These are phyloP conservation scores for Pimephales promelas DNA, from an alignment of 2,113 vertebrate species.

Conservation along the genomic window DNA sequence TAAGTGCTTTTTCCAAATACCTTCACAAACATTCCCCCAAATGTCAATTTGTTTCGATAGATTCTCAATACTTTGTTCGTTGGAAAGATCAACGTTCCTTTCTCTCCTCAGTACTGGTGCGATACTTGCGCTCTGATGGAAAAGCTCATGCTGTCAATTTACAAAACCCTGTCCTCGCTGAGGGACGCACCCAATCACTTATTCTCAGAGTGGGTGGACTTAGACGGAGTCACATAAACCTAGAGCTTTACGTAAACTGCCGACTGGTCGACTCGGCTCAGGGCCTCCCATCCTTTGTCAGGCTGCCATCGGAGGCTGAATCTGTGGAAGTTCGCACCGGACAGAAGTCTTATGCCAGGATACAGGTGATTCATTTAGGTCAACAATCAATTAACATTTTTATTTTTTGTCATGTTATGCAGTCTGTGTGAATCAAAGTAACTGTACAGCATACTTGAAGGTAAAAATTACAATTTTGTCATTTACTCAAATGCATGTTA, in stretches of 20 bases:
- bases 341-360: conserved; percentile 79
- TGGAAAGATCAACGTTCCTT: too few relatives aligned
- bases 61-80: background rate
- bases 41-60: background rate
- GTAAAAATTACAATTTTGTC: background rate
- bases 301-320: conserved; percentile 74
- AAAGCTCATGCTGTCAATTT: conserved; percentile 83
- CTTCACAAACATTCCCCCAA: background rate
- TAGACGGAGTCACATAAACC: conserved; percentile 68
- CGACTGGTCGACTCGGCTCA: conserved; percentile 79
- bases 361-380: conserved; percentile 74
- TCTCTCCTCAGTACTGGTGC: conserved; percentile 76
- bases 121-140: conserved; percentile 83
- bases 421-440: background rate
- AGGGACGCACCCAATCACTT: conserved; percentile 79
- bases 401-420: background rate
- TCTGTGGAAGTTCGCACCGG: conserved; percentile 77
- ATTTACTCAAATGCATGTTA: background rate
- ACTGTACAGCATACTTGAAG: background rate
- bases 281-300: conserved; percentile 77
- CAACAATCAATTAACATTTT: background rate
- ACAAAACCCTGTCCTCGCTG: conserved; percentile 78
- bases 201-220: conserved; percentile 82
- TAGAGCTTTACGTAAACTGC: conserved; percentile 86
- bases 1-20: conserved; percentile 50